These are phyloP conservation scores for Macrosoma leucophasiata DNA, from an alignment of 2,888 invertebrate species.

Conservation along the genomic window DNA sequence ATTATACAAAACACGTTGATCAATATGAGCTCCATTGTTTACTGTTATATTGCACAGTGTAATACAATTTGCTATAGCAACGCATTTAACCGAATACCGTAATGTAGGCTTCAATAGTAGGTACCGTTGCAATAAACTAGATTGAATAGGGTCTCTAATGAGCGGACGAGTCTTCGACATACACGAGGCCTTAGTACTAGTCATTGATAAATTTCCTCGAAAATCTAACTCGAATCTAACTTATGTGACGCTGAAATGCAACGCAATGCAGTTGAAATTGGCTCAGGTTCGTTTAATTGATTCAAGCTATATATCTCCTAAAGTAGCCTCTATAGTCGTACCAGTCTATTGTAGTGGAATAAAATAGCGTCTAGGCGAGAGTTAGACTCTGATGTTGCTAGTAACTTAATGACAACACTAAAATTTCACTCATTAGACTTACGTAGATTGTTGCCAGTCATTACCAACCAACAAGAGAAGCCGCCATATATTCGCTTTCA, in stretches of 20 bases:
- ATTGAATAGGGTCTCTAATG: too few relatives aligned
- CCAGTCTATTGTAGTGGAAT: constrained; percentile 33
- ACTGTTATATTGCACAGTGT: too few relatives aligned
- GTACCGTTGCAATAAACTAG: too few relatives aligned
- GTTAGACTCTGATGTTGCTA: constrained; percentile 35
- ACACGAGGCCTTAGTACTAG: too few relatives aligned
- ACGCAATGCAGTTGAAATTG: constrained; percentile 43
- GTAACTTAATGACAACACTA: constrained; percentile 42
- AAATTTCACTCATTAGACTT: constrained; percentile 48
- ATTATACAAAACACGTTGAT: too few relatives aligned
- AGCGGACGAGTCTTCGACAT: too few relatives aligned
- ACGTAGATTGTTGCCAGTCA: constrained; percentile 44
- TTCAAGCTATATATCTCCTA: constrained; percentile 37
- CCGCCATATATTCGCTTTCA: constrained; percentile 40
- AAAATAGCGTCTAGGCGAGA: constrained; percentile 37
- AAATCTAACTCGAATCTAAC: constrained; percentile 2
- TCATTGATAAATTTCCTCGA: too few relatives aligned
- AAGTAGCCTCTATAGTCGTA: not conserved
- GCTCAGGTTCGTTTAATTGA: constrained; percentile 44
- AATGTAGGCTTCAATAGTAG: too few relatives aligned
- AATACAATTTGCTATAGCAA: too few relatives aligned
- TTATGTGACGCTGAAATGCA: constrained; percentile 12
- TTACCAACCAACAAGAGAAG: constrained; percentile 37
- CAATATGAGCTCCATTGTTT: too few relatives aligned
- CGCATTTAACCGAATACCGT: too few relatives aligned